These are phyloP conservation scores for Andrena fulva DNA, from an alignment of 2,888 invertebrate species.

Conservation along the genomic window DNA sequence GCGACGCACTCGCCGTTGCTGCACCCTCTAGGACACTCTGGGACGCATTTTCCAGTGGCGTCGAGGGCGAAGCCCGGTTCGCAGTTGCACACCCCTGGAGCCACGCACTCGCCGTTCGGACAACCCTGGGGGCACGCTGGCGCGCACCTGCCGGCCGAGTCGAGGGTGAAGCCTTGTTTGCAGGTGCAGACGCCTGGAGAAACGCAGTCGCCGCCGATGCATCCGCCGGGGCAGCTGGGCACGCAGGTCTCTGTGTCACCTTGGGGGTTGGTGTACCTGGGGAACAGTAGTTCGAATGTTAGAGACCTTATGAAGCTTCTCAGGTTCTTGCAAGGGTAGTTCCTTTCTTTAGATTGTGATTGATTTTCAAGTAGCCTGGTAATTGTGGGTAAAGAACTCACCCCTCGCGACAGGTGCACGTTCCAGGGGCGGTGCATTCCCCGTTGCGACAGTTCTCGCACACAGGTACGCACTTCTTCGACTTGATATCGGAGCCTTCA, in stretches of 20 bases:
- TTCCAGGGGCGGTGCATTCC: conserved; percentile 78
- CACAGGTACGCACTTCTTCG: conserved; percentile 76
- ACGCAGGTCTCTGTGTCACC: conserved; percentile 76
- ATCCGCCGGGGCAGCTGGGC: conserved; percentile 74
- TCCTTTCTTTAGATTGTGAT: neutral
- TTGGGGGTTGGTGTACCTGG: conserved; percentile 77
- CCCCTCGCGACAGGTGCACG: conserved; percentile 80
- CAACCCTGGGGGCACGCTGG: conserved; percentile 76
- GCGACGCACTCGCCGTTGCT: conserved; percentile 85
- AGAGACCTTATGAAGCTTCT: neutral
- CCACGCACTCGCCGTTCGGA: conserved; percentile 72
- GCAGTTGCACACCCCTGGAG: conserved; percentile 79
- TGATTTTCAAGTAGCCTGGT: too few species aligned
- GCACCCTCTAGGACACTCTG: conserved; percentile 75
- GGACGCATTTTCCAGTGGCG: conserved; percentile 71
- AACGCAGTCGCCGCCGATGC: conserved; percentile 74
- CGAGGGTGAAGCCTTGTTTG: conserved; percentile 74
- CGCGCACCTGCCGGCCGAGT: conserved; percentile 68
- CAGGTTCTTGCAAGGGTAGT: neutral
- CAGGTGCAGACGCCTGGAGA: conserved; percentile 79
- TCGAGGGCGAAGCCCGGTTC: conserved; percentile 75
- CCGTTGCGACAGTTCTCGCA: conserved; percentile 83
- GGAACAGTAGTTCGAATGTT: neutral
- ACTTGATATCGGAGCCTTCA: conserved; percentile 60
- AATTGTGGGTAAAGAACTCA: conserved; percentile 47